A percentile compares a stretch with the other conserved stretches of the same genome.
These are phyloP conservation scores for Penaeus indicus DNA, from an alignment of 1,140 invertebrate genomes.

Conservation along the genomic window DNA sequence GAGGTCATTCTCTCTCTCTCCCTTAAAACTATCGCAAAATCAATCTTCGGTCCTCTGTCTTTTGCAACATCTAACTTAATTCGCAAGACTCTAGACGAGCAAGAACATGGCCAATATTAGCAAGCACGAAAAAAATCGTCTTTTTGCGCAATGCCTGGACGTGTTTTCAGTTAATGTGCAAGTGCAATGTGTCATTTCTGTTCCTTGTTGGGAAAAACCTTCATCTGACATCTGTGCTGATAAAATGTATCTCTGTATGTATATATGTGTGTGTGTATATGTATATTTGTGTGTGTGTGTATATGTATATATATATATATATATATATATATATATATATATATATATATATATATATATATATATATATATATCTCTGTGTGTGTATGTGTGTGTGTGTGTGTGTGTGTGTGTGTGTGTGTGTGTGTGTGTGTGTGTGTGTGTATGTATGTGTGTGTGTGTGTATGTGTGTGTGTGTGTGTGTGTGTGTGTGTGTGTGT, in stretches of 20 bases:
- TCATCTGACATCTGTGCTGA: no score
- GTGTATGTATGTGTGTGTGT: background rate
- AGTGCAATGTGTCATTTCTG: no score
- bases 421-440: background rate
- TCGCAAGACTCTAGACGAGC: no score
- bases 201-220: no score
- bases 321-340: conserved; percentile 1
- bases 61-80: no score
- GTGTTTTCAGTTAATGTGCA: no score
- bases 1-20: background rate
- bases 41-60: no score
- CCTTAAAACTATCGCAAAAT: background rate
- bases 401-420: background rate
- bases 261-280: background rate
- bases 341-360: background rate
- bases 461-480: background rate
- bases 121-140: no score
- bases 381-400: background rate
- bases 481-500: background rate
- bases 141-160: no score
- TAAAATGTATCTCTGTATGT: background rate
- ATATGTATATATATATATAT: conserved; percentile 9
- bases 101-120: no score
- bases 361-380: background rate
- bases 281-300: background rate